phyloP scores from a whole-genome alignment of 2,113 vertebrate species.

The Rhabdomys dilectus region DNA sequence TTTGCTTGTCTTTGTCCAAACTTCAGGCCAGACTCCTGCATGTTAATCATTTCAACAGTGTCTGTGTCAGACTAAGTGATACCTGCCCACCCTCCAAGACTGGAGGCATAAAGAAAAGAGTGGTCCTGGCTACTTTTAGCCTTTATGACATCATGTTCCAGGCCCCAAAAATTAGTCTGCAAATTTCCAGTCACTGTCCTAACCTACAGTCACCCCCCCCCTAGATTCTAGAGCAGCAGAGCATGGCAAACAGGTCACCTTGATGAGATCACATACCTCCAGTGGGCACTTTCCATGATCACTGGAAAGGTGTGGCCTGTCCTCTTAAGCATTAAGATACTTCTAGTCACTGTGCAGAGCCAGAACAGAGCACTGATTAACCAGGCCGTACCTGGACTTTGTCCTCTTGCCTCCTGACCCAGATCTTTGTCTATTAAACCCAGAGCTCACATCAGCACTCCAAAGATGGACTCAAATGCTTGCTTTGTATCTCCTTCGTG shows the following conservation, averaged over 20 bases:
- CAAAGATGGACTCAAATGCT: too few relatives aligned
- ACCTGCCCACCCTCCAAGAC: not conserved
- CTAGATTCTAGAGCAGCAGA: not conserved
- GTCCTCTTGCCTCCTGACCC: not conserved
- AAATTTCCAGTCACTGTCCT: not conserved
- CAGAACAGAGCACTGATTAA: not conserved
- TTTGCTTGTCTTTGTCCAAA: not conserved
- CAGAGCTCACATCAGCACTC: not conserved
- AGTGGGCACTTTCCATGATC: not conserved
- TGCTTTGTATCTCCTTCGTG: not conserved
- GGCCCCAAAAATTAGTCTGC: not conserved
- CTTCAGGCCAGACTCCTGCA: not conserved
- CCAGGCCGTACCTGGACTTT: not conserved
- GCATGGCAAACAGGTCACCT: not conserved
- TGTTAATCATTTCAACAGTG: not conserved
- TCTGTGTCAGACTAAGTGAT: not conserved
- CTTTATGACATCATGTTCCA: not conserved
- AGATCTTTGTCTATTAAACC: not conserved
- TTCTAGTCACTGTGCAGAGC: not conserved
- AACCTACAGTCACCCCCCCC: not conserved
- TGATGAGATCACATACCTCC: not conserved
- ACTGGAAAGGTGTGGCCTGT: not conserved
- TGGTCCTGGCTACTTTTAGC: not conserved
- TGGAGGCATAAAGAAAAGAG: not conserved
- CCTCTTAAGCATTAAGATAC: not conserved